Percentiles rank a stretch among this genome's conserved stretches.
Conservation (phyloP, 1,140 invertebrate genomes). For the Danaus melanippus region DNA sequence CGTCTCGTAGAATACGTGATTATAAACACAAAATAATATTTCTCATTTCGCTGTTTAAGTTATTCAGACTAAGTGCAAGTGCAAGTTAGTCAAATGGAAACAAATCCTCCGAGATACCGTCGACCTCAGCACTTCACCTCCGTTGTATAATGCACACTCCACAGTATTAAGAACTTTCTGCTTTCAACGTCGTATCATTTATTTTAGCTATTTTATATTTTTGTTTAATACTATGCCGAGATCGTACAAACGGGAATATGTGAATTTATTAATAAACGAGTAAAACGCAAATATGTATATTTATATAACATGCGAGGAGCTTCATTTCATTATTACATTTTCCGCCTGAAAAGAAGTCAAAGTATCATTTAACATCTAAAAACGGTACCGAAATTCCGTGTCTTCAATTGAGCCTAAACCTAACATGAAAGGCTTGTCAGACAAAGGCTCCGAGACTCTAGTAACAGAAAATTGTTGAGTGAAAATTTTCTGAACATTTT, state of each 20-base stretch:
- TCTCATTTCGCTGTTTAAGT: conserved; percentile 12
- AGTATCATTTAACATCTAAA: no score
- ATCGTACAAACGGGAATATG: no score
- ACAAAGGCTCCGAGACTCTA: background rate
- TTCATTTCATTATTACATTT: no score
- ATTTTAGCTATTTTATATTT: no score
- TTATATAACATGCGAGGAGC: background rate
- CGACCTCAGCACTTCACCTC: conserved; percentile 24
- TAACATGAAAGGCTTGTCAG: no score
- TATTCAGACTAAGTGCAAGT: conserved; percentile 23
- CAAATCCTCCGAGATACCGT: conserved; percentile 24
- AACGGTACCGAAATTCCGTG: no score
- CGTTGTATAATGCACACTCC: conserved; percentile 27
- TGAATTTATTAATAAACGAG: no score
- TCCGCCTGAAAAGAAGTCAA: no score
- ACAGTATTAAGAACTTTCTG: conserved; percentile 6
- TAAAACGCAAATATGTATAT: no score
- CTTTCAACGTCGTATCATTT: conserved; percentile 7
- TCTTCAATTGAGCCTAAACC: no score
- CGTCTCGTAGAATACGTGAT: no score
- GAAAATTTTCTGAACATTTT: conserved; percentile 21
- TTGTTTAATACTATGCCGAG: no score
- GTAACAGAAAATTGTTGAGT: conserved; percentile 6
- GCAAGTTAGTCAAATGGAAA: conserved; percentile 23
- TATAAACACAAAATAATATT: conserved; percentile 9